Conservation (phyloP, 2,888 invertebrate species). For the Allacma fusca region DNA sequence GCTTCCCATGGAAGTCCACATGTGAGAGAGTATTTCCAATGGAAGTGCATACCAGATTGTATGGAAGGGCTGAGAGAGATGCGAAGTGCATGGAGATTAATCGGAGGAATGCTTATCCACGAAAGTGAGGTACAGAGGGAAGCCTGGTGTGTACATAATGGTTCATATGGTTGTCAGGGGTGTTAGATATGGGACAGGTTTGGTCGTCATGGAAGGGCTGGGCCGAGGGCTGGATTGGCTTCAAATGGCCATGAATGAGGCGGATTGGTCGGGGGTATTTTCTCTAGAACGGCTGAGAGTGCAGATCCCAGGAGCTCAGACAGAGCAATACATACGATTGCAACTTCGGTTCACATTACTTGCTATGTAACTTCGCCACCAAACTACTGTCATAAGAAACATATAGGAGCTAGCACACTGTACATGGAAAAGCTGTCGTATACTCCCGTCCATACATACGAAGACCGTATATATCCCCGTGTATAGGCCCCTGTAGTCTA, state of each 20-base stretch:
- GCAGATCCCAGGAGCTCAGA: conserved; percentile 40
- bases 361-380: conserved; percentile 11
- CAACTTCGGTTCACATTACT: conserved; percentile 7
- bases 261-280: conserved; percentile 44
- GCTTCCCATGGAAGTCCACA: too few relatives aligned
- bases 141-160: neutral
- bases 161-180: conserved; percentile 52
- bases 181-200: conserved; percentile 51
- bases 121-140: neutral
- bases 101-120: conserved; percentile 11
- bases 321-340: conserved; percentile 15
- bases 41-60: neutral
- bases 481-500: too few relatives aligned
- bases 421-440: neutral
- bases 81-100: neutral
- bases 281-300: conserved; percentile 41
- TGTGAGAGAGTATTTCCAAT: too few relatives aligned
- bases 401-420: neutral
- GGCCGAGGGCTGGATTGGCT: conserved; percentile 48
- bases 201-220: conserved; percentile 51
- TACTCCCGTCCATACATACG: too few relatives aligned
- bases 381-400: conserved; percentile 15
- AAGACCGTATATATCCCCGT: too few relatives aligned
- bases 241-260: conserved; percentile 34
- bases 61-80: neutral